Conservation (phyloP, 2,797 vertebrate species). For the Pangasius larnaudii region DNA sequence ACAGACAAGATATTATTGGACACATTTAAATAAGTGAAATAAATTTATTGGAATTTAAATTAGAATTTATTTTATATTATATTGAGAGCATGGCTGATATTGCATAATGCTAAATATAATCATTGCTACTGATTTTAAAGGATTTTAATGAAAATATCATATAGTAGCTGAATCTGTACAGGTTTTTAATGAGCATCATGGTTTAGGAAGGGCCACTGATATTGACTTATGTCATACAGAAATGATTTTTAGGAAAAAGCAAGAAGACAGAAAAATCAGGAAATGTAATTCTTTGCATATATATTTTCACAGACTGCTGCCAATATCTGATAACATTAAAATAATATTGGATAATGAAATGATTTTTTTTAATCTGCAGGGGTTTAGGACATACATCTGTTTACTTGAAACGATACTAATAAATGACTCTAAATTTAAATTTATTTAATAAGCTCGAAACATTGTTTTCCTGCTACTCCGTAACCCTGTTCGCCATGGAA, state of each 20-base stretch:
- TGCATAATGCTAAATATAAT: neutral
- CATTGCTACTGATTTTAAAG: neutral
- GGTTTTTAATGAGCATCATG: neutral
- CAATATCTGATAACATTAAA: neutral
- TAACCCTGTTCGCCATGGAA: neutral
- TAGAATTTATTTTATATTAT: neutral
- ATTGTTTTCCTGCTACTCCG: neutral
- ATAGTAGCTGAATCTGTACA: neutral
- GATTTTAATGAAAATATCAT: neutral
- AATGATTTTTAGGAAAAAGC: neutral
- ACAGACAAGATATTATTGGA: neutral
- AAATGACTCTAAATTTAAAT: slow-evolving; percentile 1
- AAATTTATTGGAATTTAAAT: neutral
- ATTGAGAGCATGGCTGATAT: neutral
- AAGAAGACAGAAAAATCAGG: neutral
- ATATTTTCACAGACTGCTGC: neutral
- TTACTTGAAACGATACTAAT: neutral
- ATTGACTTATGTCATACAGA: neutral
- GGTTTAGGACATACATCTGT: neutral
- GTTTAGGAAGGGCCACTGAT: neutral
- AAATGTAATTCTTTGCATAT: neutral
- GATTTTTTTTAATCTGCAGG: neutral
- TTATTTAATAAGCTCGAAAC: neutral
- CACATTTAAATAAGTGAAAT: neutral
- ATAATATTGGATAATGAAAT: neutral